Base-by-base conservation (phyloP, 2,888 invertebrate species). In the Polymixis flavicincta region DNA sequence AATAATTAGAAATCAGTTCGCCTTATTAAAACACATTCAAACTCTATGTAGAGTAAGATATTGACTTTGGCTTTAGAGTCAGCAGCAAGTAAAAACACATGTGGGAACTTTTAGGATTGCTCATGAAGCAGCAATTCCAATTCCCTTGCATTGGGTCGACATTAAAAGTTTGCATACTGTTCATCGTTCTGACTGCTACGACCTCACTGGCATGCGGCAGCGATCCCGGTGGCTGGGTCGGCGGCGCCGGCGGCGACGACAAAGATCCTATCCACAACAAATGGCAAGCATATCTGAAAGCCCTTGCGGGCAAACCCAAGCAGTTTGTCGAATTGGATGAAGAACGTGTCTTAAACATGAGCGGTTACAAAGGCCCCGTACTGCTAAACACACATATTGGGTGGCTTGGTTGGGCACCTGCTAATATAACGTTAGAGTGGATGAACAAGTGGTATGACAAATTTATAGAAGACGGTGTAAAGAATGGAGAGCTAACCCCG, bases 1-100 rank as follows among this genome's bases (percentile, higher is more conserved):
- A 80, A 19, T 75, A 80, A 80, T 80, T 75, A 32, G 52, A 80
- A 75, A 66, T 74, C 45, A 74, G 50, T 68, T 59, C 11, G 14
- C n/a, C 22, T 50, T 57, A 73, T 59, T 60, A 19, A 66, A 76
- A 55, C 64, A 13, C 42, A 42, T 7, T 57, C 22, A 54, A 37
- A 48, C 25, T 48, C 8, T 25, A 55, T 61, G 7, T 37, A 19
- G 70, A 70, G 50, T 37, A 55, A 28, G 6, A 54, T 11, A 19
- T 11, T 11, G 5, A 14, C 22, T 28, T n/a, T 13, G 25, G 19
- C 14, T 37, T 32, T 5, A n/a, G 9, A 50, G 63, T 4, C 57
- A 32, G 57, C n/a, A 59, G 9, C 19, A 32, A 28, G 42, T 14
- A 22, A 22, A 50, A 45, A 45, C 32, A 4, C 13, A 65, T 60